Percentiles rank a stretch among this genome's conserved stretches.
phyloP scores from a whole-genome alignment of 2,113 vertebrate genomes.

The Brevimyrus niger region DNA sequence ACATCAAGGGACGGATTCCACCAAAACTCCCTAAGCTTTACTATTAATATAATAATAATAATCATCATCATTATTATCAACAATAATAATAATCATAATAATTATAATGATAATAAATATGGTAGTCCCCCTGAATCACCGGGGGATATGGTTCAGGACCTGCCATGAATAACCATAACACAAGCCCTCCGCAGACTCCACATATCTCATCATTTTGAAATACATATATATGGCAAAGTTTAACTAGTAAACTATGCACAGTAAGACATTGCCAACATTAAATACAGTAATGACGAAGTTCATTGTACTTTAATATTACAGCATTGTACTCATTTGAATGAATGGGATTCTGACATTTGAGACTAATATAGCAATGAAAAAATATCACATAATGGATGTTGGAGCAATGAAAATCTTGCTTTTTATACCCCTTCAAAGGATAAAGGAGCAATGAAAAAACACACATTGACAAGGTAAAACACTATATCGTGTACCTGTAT shows the following conservation, averaged over 20 bases:
- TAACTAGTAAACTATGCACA: background rate
- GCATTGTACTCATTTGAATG: background rate
- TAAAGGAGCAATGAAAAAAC: background rate
- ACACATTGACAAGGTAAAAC: background rate
- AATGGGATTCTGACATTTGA: background rate
- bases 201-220: background rate
- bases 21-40: background rate
- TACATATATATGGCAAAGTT: background rate
- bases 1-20: background rate
- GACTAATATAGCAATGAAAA: background rate
- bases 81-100: background rate
- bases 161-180: background rate
- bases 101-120: background rate
- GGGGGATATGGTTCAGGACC: background rate
- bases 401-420: background rate
- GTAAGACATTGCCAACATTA: background rate
- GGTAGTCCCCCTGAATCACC: background rate
- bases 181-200: background rate
- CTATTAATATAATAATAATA: background rate
- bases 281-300: background rate
- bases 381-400: background rate
- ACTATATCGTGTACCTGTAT: background rate
- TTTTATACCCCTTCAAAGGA: background rate
- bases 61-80: background rate
- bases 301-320: background rate